A percentile compares a stretch with the other conserved stretches of the same genome.
phyloP scores from a whole-genome alignment of 2,888 invertebrate species.

The Agriopis leucophaearia region DNA sequence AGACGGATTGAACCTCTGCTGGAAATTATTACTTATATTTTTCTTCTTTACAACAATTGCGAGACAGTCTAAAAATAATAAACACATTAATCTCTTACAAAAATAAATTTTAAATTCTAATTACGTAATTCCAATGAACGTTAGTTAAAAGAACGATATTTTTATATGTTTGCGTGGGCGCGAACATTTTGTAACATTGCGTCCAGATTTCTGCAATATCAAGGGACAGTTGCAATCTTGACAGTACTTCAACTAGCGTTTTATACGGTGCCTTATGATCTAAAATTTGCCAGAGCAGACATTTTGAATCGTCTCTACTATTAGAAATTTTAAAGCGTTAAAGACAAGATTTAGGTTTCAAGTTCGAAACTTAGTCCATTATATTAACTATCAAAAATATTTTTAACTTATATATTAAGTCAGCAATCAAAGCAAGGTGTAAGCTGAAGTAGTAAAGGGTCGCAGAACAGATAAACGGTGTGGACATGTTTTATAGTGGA shows the following conservation, averaged over 20 bases:
- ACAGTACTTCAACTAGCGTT: slow-evolving; percentile 21
- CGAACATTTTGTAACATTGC: slow-evolving; percentile 59
- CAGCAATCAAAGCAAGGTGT: no score
- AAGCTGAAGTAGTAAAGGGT: no score
- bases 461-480: no score
- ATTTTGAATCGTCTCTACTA: not conserved
- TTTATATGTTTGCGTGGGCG: slow-evolving; percentile 65
- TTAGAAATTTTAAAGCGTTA: not conserved
- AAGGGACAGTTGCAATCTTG: slow-evolving; percentile 42
- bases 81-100: slow-evolving; percentile 34
- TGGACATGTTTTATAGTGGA: no score
- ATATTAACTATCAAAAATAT: no score
- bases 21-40: not conserved
- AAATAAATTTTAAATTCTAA: slow-evolving; percentile 32
- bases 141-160: slow-evolving; percentile 64
- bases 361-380: no score
- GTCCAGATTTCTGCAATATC: slow-evolving; percentile 65
- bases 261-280: not conserved
- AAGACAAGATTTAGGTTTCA: no score
- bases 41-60: slow-evolving; percentile 19
- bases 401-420: no score
- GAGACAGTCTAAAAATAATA: slow-evolving; percentile 22
- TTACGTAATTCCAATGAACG: slow-evolving; percentile 45
- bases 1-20: no score
- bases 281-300: not conserved